Base-by-base conservation (phyloP, 1,140 invertebrate species). In the Tetragnatha versicolor region DNA sequence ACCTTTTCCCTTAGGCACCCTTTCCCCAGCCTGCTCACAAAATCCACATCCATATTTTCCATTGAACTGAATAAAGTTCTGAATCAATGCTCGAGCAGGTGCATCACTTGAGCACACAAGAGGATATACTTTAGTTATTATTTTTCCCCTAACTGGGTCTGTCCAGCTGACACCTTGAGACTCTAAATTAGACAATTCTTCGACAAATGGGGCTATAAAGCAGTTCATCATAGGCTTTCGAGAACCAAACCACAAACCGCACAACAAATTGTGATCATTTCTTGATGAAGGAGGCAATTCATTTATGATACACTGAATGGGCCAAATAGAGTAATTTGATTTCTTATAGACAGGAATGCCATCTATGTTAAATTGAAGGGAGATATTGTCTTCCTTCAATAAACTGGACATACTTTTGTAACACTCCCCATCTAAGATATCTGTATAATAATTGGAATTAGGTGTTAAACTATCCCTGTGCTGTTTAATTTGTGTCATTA, bases 161-260 rank as follows among this genome's bases (percentile, higher is more conserved):
- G 10, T 9, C 2, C 51, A 14, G 25, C 6, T 17, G 22, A 17
- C 17, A 22, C 22, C 51, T 4, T 25, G 2, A 1, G 14, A n/a
- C 17, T 10, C 10, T 25, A 55, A 3, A 20, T 20, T 22, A 2
- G 17, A n/a, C 2, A 55, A 1, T 55, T 55, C 27, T 6, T 4
- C 2, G 3, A 9, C n/a, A 39, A 25, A 25, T 42, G n/a, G 27
- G 14, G 39, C 9, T 2, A 20, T 5, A 39, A 42, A 22, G 35
- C 14, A 22, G 2, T 39, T 25, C n/a, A 66, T 10, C 0, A 66
- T 14, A 4, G 63, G 63, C 25, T 66, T 66, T 3, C 25, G 14
- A 22, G 20, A n/a, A 1, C 63, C 63, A 39, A 66, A 66, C 33
- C 63, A 66, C 25, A 66, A 20, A 12, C 63, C 63, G 20, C 63